Evolutionary conservation across 2,888 invertebrate genomes (phyloP), one percentile per base, ranked within the genome.

Genomic region (Lysandra coridon): DNA sequence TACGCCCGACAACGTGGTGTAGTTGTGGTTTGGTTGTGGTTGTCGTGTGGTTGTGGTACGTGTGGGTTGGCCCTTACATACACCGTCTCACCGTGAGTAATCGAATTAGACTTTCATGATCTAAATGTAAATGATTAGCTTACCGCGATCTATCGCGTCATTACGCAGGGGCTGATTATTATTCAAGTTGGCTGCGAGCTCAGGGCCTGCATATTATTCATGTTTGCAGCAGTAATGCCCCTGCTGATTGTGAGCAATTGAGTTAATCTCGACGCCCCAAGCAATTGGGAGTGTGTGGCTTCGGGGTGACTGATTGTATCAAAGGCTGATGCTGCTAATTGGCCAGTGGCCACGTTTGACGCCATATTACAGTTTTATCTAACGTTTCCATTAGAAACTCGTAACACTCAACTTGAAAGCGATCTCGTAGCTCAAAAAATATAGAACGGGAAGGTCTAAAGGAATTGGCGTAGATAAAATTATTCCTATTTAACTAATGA

Each of bases 201-300:
- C 83, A 76, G 82, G 79, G 80, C 82, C 81, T 84, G 85, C 85
- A 85, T 85, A 86, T 87, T 85, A 87, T 86, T 84, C 80, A 79
- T 87, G 87, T 88, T 87, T 87, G 87, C 86, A 84, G 82, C 83
- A 80, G 83, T 84, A 85, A 85, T 85, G 84, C 79, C 73, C 82
- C 79, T 81, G 82, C 83, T 85, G 88, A 86, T 87, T 88, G 86
- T 85, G 85, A 83, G 80, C 82, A 86, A 87, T 84, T 84, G 82
- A 83, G 83, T 84, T 85, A 84, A 80, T 81, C 73, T 78, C 78
- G 75, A 78, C 79, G 74, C 80, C 81, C 81, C 81, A 80, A 83
- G 60, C 76, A 69, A 82, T 80, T 79, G 79, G 79, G 49, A 76
- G 30, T 76, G 33, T 76, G 76, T 57, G 78, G 79, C 81, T 79